These are phyloP conservation scores for Tribolium madens DNA, from an alignment of 1,140 invertebrate genomes.

Conservation along the genomic window DNA sequence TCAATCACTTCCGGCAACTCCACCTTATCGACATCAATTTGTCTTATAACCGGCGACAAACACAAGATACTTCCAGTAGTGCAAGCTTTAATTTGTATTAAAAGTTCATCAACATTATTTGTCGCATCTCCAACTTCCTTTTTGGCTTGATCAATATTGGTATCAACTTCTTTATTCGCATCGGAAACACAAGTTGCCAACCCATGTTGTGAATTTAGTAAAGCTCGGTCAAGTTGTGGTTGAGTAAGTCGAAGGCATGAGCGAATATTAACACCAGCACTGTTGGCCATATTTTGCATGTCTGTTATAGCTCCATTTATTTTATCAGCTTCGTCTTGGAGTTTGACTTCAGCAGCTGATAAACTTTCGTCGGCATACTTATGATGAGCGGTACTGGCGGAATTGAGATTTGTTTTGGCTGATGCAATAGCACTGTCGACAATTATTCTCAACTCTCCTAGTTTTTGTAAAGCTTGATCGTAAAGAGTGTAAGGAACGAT, in stretches of 20 bases:
- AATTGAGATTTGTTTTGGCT: background rate
- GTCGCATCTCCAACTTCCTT: background rate
- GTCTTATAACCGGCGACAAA: background rate
- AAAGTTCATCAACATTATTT: background rate
- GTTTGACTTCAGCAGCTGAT: background rate
- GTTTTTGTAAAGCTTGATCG: background rate
- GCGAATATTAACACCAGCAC: background rate
- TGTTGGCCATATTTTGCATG: background rate
- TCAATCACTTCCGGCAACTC: background rate
- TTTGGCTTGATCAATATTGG: background rate
- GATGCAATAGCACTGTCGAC: background rate
- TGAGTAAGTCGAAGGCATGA: background rate
- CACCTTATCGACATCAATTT: background rate
- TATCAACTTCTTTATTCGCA: background rate
- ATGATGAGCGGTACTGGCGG: background rate
- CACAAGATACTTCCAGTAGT: background rate
- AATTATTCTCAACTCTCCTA: background rate
- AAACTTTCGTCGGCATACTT: background rate
- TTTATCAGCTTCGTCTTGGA: background rate
- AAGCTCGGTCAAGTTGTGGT: background rate
- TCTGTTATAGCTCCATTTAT: background rate
- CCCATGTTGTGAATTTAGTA: background rate
- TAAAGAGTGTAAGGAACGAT: background rate
- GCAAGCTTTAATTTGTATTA: background rate
- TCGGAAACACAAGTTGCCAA: background rate